A percentile compares a stretch with the other conserved stretches of the same genome.
These are phyloP conservation scores for Drosophila neoperkinsi DNA, from an alignment of 2,888 invertebrate genomes.

Conservation along the genomic window DNA sequence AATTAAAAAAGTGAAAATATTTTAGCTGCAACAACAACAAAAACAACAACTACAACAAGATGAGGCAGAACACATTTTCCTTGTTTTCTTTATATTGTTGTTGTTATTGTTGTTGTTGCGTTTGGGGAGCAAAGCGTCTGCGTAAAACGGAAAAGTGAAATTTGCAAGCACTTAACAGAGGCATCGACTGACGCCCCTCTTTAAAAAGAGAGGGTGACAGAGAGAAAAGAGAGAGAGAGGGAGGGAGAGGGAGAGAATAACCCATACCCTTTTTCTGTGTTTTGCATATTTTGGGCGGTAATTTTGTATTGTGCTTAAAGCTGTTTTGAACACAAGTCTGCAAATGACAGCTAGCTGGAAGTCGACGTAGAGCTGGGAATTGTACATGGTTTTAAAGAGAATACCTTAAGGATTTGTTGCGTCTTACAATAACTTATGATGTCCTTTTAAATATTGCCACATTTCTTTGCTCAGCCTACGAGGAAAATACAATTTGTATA, in stretches of 20 bases:
- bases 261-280: neutral
- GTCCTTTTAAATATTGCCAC: neutral
- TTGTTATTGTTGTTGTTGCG: neutral
- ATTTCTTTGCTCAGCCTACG: neutral
- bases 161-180: slow-evolving; percentile 73
- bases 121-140: slow-evolving; percentile 24
- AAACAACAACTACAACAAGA: neutral
- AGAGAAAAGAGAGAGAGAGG: neutral
- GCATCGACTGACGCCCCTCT: slow-evolving; percentile 37
- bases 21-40: slow-evolving; percentile 43
- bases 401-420: neutral
- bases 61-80: slow-evolving; percentile 20
- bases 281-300: neutral
- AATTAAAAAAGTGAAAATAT: slow-evolving; percentile 77
- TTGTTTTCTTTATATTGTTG: neutral
- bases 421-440: neutral
- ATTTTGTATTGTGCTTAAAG: slow-evolving; percentile 8
- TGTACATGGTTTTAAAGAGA: neutral
- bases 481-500: neutral
- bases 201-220: neutral
- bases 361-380: neutral
- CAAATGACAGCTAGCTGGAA: neutral
- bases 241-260: neutral
- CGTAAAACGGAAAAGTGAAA: slow-evolving; percentile 69
- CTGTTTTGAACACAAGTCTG: slow-evolving; percentile 2